Evolutionary conservation across 2,113 vertebrate genomes (phyloP), one percentile per base, ranked within the genome.

Genomic region (Hepsetus odoe): DNA sequence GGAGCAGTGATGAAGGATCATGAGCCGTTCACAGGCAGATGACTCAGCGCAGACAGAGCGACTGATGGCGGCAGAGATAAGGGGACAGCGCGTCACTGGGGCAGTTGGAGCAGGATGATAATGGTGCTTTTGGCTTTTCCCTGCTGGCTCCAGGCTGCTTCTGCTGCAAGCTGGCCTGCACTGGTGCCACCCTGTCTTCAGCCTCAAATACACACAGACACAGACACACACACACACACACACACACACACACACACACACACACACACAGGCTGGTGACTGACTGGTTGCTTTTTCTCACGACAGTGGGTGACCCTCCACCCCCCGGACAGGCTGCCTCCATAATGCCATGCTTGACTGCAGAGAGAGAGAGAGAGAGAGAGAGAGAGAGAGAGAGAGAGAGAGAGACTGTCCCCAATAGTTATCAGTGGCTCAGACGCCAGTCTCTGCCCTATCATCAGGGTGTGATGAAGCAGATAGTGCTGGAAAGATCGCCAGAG

Each of bases 121-220:
- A 90, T 89, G 85, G 86, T 83, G 76, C 80, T 55, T 55, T 55
- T 89, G 86, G 90, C 88, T 90, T 88, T 85, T 86, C 85, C 80
- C 87, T 55, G 38, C 64, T 14, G 67, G 76, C 66, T 87, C 84
- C 85, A 82, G 86, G 69, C 82, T 81, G 80, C 85, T 85, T 74
- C 84, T 83, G 81, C 82, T 84, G 86, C 56, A 62, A 59, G 74
- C 72, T 38, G 84, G 81, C 83, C 87, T 80, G 42, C 56, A 38
- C 84, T 87, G 90, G 91, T 91, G 91, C 91, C 90, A 87, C 79
- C 75, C 82, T 89, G 90, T 91, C 92, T 91, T 90, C 71, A 40
- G 51, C 58, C 61, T 68, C 55, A 40, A 61, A 53, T n/a, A n/a
- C n/a, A n/a, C 69, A 35, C 74, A 24, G 11, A 40, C 62, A 68